A percentile compares a stretch with the other conserved stretches of the same genome.
phyloP scores from a whole-genome alignment of 37 sponge, comb jelly and placozoan genomes.

The Hexactinellida sp. region DNA sequence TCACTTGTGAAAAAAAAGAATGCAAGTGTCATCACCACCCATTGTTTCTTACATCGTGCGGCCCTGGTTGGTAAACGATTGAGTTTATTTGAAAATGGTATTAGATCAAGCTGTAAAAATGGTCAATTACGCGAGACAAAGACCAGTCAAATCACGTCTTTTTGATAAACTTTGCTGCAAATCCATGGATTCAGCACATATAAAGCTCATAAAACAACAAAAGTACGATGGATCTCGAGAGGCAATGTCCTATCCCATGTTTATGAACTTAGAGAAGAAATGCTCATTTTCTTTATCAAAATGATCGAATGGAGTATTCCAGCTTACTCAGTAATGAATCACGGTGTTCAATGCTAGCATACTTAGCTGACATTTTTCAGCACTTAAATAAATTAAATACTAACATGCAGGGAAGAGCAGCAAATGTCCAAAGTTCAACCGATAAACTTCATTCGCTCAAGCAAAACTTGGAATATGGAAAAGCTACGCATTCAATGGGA shows the following conservation, averaged over 20 bases:
- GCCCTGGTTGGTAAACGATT: not conserved
- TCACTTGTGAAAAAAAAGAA: not conserved
- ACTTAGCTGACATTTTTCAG: conserved; percentile 4
- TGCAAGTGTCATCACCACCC: too few species aligned
- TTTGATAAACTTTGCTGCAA: not conserved
- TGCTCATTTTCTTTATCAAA: not conserved
- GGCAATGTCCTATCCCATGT: not conserved
- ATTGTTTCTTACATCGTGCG: not conserved
- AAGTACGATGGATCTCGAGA: not conserved
- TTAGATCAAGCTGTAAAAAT: too few species aligned
- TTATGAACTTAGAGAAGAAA: conserved; percentile 4
- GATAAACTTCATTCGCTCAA: not conserved
- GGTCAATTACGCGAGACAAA: not conserved
- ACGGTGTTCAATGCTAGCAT: not conserved
- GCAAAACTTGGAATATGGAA: not conserved
- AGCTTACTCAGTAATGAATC: not conserved
- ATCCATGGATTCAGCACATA: not conserved
- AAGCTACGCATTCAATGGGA: not conserved
- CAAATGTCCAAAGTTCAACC: not conserved
- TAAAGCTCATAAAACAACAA: not conserved
- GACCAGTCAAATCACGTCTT: not conserved
- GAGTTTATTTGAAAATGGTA: not conserved
- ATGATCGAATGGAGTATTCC: not conserved
- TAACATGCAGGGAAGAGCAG: conserved; percentile 8
- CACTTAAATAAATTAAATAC: not conserved